Evolutionary conservation across 2,797 vertebrate species (phyloP), one percentile per base, ranked within the genome.

Genomic region (Strix occidentalis): DNA sequence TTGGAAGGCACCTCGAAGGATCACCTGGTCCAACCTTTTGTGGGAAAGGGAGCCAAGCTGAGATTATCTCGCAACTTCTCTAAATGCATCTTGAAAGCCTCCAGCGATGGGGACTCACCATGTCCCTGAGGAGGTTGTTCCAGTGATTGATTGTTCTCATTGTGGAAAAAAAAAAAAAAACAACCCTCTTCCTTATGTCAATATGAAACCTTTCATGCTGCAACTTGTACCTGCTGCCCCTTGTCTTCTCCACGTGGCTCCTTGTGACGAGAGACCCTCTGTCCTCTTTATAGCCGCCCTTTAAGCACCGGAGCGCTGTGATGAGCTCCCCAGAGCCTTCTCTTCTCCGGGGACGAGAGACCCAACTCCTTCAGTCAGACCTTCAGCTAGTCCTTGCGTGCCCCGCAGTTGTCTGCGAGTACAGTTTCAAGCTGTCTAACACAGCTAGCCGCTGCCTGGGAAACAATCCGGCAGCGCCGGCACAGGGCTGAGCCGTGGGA

Each of bases 181-280:
- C 16, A 45, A 45, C 17, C 43, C 17, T 45, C 43, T 45, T 45
- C 18, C 43, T 45, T 45, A 45, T 45, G 43, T 45, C 17, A 8
- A 18, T 45, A 45, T 45, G 43, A 45, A 45, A 45, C 43, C 43
- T 45, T 45, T 45, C 43, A 45, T 8, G 17, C 43, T 45, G 43
- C 43, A 45, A 18, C 11, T 26, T 46, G n/a, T 39, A n/a, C 41
- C n/a, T 1, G 0, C 31, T 50, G 41, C 17, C 51, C 12, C 8
- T 64, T 64, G 51, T 37, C 58, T 37, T 57, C 35, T 35, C 29
- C 2, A 20, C 0, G 11, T 16, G 35, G 25, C 20, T 75, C 31
- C 61, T 8, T 13, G 25, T 43, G 61, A 43, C n/a, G 11, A 41
- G 61, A 57, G 31, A n/a, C 31, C 4, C 2, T 51, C 25, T 16